A percentile compares a stretch with the other conserved stretches of the same genome.
These are phyloP conservation scores for Druon quercuslanigerum DNA, from an alignment of 1,140 invertebrate species.

Conservation along the genomic window DNA sequence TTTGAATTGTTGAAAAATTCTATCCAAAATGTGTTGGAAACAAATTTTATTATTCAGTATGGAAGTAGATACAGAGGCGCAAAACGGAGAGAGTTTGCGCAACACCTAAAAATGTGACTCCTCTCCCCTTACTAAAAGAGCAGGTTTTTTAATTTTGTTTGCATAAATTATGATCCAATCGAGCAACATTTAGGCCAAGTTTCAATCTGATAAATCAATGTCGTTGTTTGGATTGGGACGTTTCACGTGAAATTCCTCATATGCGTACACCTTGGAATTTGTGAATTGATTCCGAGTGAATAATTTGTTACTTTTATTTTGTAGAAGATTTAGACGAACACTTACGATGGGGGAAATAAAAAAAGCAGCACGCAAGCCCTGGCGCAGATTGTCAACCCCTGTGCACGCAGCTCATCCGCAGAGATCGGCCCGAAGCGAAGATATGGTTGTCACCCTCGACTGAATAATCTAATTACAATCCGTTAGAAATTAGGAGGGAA, in stretches of 20 bases:
- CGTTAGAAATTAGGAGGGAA: slow-evolving; percentile 44
- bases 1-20: no score
- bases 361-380: slow-evolving; percentile 92
- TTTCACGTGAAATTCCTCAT: neutral
- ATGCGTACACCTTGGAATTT: no score
- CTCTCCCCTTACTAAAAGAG: no score
- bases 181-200: neutral
- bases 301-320: slow-evolving; percentile 51
- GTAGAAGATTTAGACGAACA: slow-evolving; percentile 88
- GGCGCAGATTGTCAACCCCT: slow-evolving; percentile 81
- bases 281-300: neutral
- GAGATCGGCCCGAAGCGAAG: slow-evolving; percentile 70
- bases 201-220: neutral
- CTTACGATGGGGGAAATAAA: slow-evolving; percentile 88
- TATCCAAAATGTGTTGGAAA: no score
- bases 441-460: slow-evolving; percentile 83
- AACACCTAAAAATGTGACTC: no score
- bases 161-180: no score
- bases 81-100: no score
- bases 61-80: no score
- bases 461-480: slow-evolving; percentile 71
- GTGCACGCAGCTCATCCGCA: slow-evolving; percentile 63
- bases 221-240: neutral
- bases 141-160: no score
- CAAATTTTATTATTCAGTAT: no score